A percentile compares a stretch with the other conserved stretches of the same genome.
Evolutionary conservation across 2,888 invertebrate genomes (phyloP).

Genomic region (Asteroscopus sphinx): DNA sequence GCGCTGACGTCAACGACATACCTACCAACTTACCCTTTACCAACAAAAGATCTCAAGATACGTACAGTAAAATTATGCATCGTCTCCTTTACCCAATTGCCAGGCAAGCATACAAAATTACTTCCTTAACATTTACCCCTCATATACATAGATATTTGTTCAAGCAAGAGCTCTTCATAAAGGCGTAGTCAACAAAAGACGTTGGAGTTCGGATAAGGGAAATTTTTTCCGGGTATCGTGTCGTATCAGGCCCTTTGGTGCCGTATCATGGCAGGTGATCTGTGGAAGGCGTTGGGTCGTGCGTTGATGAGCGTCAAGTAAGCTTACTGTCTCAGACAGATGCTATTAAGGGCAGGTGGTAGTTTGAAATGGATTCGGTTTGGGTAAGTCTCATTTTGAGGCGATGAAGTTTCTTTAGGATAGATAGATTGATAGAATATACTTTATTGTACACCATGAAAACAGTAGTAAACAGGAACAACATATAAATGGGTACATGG

Average conservation of each 20-base stretch:
- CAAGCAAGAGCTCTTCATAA: slow-evolving; percentile 29
- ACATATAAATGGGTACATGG: no score
- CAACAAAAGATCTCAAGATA: slow-evolving; percentile 14
- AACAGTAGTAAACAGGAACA: no score
- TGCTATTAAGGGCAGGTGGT: slow-evolving; percentile 10
- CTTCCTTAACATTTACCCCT: slow-evolving; percentile 19
- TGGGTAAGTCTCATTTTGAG: not conserved
- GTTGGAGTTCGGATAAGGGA: slow-evolving; percentile 28
- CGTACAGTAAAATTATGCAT: slow-evolving; percentile 42
- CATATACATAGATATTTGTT: slow-evolving; percentile 37
- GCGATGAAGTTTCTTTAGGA: no score
- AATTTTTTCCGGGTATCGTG: slow-evolving; percentile 29
- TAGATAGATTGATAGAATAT: no score
- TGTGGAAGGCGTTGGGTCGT: slow-evolving; percentile 35
- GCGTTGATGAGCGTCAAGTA: slow-evolving; percentile 27
- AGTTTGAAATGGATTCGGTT: slow-evolving; percentile 29
- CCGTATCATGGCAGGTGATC: slow-evolving; percentile 46
- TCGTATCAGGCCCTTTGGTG: slow-evolving; percentile 4
- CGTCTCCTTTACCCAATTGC: slow-evolving; percentile 29
- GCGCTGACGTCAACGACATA: no score
- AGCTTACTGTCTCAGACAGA: slow-evolving; percentile 11
- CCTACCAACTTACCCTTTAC: no score
- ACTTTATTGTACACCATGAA: no score
- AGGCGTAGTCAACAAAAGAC: slow-evolving; percentile 45
- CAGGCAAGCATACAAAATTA: slow-evolving; percentile 40